These are phyloP conservation scores for Kryptopterus vitreolus DNA, from an alignment of 2,797 vertebrate genomes.

Conservation along the genomic window DNA sequence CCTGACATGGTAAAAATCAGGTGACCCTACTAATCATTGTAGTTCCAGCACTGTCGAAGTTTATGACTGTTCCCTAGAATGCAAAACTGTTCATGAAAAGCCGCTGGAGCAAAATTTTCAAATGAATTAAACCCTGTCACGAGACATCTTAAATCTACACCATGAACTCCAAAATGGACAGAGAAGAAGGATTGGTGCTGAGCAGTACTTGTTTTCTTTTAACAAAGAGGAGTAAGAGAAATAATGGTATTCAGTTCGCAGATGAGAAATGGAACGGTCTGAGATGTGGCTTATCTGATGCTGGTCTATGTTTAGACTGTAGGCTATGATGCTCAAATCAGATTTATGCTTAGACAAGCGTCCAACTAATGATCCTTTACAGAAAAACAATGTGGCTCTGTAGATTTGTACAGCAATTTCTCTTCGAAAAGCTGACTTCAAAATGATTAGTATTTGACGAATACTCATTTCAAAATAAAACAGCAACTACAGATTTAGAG, in stretches of 20 bases:
- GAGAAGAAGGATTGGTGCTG: not conserved
- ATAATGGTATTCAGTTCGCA: not conserved
- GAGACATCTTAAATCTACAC: not conserved
- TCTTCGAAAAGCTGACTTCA: not conserved
- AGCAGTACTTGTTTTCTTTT: not conserved
- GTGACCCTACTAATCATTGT: no score
- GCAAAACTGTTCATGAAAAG: no score
- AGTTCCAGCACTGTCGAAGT: no score
- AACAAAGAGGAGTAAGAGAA: not conserved
- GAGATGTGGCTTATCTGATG: conserved; percentile 13
- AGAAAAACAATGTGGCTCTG: not conserved
- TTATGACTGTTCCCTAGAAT: no score
- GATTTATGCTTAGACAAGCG: no score
- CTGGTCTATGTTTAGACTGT: conserved; percentile 20
- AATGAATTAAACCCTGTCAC: not conserved
- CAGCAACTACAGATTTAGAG: not conserved
- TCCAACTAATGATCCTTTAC: no score
- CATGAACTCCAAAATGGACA: not conserved
- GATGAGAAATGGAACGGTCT: not conserved
- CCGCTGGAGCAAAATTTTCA: no score
- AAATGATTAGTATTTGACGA: not conserved
- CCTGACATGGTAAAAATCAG: no score
- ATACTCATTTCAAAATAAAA: not conserved
- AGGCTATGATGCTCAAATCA: conserved; percentile 33
- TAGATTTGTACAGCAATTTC: not conserved